phyloP scores from a whole-genome alignment of 2,888 invertebrate genomes.

The Trichopoda pennipes region DNA sequence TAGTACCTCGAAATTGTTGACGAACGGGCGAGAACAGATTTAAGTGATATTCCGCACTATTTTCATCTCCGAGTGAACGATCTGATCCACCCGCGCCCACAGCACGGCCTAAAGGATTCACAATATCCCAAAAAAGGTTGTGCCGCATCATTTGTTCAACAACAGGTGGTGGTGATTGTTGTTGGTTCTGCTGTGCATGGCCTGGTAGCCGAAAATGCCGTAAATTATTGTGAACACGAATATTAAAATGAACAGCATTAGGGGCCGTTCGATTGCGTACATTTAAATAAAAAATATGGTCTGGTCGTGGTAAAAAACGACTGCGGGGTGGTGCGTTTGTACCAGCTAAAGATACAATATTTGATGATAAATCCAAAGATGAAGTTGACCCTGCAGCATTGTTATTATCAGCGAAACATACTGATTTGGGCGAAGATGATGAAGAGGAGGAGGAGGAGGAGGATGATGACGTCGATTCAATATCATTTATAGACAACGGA shows the following conservation, averaged over 20 bases:
- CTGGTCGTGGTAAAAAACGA: slow-evolving; percentile 74
- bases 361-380: slow-evolving; percentile 13
- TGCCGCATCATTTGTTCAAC: slow-evolving; percentile 75
- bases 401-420: neutral
- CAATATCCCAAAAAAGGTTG: slow-evolving; percentile 78
- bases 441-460: slow-evolving; percentile 66
- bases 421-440: slow-evolving; percentile 37
- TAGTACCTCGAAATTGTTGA: slow-evolving; percentile 64
- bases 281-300: slow-evolving; percentile 75
- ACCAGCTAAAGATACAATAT: slow-evolving; percentile 57
- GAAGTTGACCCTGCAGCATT: slow-evolving; percentile 26
- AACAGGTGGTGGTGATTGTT: slow-evolving; percentile 63
- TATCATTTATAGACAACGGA: slow-evolving; percentile 2
- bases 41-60: slow-evolving; percentile 48
- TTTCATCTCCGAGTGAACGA: slow-evolving; percentile 46
- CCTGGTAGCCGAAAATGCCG: slow-evolving; percentile 65
- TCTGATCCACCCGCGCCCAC: slow-evolving; percentile 43
- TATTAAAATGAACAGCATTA: slow-evolving; percentile 57
- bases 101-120: slow-evolving; percentile 74
- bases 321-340: slow-evolving; percentile 72
- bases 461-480: slow-evolving; percentile 61
- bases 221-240: slow-evolving; percentile 59
- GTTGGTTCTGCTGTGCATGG: slow-evolving; percentile 29
- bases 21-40: slow-evolving; percentile 32
- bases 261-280: slow-evolving; percentile 68